A percentile compares a stretch with the other conserved stretches of the same genome.
Evolutionary conservation across 2,888 invertebrate species (phyloP).

Genomic region (Argyra leucocephala): DNA sequence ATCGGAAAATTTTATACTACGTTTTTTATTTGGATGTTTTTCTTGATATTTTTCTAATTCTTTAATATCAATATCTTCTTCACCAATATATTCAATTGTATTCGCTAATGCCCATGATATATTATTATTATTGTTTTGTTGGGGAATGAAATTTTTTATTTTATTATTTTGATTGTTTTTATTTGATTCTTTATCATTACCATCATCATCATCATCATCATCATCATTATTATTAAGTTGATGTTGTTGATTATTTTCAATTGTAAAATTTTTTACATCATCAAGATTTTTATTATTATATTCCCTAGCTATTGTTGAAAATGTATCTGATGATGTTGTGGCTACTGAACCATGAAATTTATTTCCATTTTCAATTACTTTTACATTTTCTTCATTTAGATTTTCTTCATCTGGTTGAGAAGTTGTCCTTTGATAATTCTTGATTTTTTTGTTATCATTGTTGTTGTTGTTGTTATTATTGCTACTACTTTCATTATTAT

Average conservation of each 20-base stretch:
- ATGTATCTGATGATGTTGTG: neutral
- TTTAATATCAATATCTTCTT: constrained; percentile 2
- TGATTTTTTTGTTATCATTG: neutral
- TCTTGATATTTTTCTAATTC: neutral
- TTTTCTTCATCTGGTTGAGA: constrained; percentile 20
- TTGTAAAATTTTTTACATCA: neutral
- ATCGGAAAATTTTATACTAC: constrained; percentile 25
- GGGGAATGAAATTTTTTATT: neutral
- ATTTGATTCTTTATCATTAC: no score
- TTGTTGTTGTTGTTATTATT: neutral
- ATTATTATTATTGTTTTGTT: neutral
- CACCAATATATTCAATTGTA: neutral
- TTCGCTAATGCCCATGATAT: neutral
- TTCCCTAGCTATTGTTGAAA: neutral
- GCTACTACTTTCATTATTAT: neutral
- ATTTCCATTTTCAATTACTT: constrained; percentile 3
- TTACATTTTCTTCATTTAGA: constrained; percentile 9
- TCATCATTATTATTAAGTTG: neutral
- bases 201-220: neutral
- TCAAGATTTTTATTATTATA: neutral
- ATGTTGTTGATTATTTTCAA: neutral
- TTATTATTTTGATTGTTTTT: no score
- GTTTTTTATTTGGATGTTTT: constrained; percentile 28
- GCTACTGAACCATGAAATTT: neutral
- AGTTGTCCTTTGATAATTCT: constrained; percentile 20